phyloP scores from a whole-genome alignment of 2,888 invertebrate species.

The Allophyes oxyacanthae region DNA sequence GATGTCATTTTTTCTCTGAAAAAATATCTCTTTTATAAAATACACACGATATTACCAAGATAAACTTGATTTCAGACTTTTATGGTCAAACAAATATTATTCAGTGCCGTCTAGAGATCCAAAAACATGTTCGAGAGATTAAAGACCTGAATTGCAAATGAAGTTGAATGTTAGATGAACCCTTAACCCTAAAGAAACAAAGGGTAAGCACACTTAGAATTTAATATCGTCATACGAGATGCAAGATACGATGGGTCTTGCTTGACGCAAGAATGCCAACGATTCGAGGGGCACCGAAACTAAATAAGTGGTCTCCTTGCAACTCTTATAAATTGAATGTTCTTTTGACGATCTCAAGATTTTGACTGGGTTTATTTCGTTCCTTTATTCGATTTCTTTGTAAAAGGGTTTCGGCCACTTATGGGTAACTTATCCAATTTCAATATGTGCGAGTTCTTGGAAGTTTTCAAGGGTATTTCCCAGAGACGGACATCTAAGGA shows the following conservation, averaged over 20 bases:
- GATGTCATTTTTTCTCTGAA: too few species aligned
- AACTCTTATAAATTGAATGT: constrained; percentile 38
- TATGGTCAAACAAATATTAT: constrained; percentile 38
- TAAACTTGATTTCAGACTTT: not conserved
- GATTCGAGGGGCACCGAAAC: constrained; percentile 19
- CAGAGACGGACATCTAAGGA: not conserved
- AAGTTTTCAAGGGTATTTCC: constrained; percentile 27
- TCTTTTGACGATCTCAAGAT: constrained; percentile 37
- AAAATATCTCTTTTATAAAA: not conserved
- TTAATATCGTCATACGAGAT: constrained; percentile 47
- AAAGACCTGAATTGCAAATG: constrained; percentile 39
- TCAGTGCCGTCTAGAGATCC: constrained; percentile 11
- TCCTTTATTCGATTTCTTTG: constrained; percentile 43
- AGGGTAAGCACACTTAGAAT: constrained; percentile 29
- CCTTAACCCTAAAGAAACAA: constrained; percentile 13
- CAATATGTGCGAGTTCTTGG: constrained; percentile 34
- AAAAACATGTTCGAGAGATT: constrained; percentile 37
- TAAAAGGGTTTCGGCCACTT: constrained; percentile 40
- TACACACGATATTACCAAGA: too few species aligned
- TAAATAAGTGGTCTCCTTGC: constrained; percentile 33
- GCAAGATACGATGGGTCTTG: constrained; percentile 25
- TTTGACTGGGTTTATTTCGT: constrained; percentile 32
- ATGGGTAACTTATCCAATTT: constrained; percentile 49
- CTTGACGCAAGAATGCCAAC: constrained; percentile 30
- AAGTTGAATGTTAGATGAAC: constrained; percentile 25